phyloP scores from a whole-genome alignment of 2,113 vertebrate species.

The Cichladusa arquata region DNA sequence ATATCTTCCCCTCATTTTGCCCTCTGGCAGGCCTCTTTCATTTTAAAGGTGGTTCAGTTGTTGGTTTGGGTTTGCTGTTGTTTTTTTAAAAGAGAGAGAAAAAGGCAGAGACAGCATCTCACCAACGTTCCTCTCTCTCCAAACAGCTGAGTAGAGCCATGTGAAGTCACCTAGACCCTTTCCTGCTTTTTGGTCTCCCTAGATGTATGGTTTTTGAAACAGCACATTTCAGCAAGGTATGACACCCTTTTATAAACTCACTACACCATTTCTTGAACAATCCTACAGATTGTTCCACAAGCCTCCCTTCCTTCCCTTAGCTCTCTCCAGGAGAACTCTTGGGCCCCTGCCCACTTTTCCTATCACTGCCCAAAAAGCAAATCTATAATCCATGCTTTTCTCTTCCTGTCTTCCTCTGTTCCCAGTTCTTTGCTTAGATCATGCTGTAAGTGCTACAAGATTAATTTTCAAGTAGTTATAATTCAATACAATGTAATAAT shows the following conservation, averaged over 20 bases:
- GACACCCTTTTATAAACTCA: background rate
- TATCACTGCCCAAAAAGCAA: background rate
- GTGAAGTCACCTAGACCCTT: background rate
- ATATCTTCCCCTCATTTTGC: background rate
- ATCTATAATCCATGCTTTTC: background rate
- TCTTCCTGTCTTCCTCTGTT: background rate
- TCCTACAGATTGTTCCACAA: background rate
- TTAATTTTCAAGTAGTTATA: background rate
- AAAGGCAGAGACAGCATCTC: background rate
- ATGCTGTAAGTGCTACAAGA: background rate
- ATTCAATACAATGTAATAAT: background rate
- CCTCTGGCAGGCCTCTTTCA: background rate
- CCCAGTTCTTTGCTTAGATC: background rate
- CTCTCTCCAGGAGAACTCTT: background rate
- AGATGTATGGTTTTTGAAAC: background rate
- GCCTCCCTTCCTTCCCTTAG: background rate
- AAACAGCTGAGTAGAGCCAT: background rate
- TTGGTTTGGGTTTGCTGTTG: background rate
- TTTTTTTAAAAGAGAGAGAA: background rate
- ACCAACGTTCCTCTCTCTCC: background rate
- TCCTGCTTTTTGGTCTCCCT: background rate
- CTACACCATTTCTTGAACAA: background rate
- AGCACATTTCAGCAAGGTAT: background rate
- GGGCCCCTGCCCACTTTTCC: background rate
- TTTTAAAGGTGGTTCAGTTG: background rate